Evolutionary conservation across 2,113 vertebrate genomes (phyloP).

Genomic region (Salvelinus namaycush): DNA sequence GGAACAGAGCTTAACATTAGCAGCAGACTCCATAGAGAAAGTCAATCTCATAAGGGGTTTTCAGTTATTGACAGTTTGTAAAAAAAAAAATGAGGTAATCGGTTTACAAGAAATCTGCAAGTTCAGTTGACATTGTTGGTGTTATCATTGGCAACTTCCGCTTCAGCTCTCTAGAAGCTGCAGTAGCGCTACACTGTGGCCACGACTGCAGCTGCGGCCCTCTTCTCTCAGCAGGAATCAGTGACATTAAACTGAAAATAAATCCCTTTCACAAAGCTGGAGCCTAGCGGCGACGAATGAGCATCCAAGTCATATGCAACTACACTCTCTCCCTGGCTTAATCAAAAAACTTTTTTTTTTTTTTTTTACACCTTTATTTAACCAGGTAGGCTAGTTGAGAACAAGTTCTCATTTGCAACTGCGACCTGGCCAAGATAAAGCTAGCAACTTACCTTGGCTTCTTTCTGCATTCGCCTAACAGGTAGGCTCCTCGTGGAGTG

Average conservation of each 20-base stretch:
- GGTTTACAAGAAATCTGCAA: too few species aligned
- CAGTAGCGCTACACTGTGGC: not conserved
- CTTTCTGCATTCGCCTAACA: too few species aligned
- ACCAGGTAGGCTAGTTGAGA: too few species aligned
- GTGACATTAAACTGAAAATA: conserved; percentile 6
- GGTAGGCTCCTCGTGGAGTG: too few species aligned
- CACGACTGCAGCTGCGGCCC: not conserved
- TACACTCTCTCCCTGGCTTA: not conserved
- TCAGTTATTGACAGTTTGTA: not conserved
- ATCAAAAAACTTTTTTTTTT: too few species aligned
- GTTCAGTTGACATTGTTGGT: too few species aligned
- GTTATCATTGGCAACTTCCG: not conserved
- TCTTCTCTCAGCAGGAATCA: not conserved
- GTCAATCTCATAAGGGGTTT: too few species aligned
- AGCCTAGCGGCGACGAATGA: not conserved
- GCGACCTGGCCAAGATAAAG: too few species aligned
- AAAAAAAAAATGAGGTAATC: too few species aligned
- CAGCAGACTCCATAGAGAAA: not conserved
- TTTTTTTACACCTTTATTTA: too few species aligned
- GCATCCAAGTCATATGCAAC: not conserved
- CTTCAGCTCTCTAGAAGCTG: not conserved
- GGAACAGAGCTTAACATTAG: not conserved
- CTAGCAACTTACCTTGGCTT: too few species aligned
- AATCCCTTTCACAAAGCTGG: not conserved
- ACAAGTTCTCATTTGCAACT: too few species aligned